Evolutionary conservation across 2,797 vertebrate genomes (phyloP), one percentile per base, ranked within the genome.

Genomic region (Lagodon rhomboides): DNA sequence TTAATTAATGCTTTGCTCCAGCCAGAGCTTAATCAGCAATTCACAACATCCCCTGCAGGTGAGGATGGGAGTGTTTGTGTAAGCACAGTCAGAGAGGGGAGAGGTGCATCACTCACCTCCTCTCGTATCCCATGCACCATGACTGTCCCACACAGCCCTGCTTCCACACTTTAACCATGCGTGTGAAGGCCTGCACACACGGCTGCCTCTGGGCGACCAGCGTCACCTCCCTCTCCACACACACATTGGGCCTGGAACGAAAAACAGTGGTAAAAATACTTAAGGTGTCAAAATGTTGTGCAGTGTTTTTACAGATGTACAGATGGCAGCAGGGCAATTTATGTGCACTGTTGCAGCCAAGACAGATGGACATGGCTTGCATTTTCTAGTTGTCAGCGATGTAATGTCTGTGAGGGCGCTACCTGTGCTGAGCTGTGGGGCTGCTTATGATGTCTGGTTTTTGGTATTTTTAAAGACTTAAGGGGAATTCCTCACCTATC

Each of bases 171-270:
- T 94, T 95, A 81, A 96, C 95, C 44, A 93, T 83, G 4, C 93
- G 96, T 68, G 93, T 95, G 85, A 97, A 95, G 58, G 96, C 95
- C 85, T 92, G 97, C 79, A 96, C 92, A 0, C 96, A 97, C 0
- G 98, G 98, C 93, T 97, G 97, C 91, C 89, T 95, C 72, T 92
- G 97, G 73, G 95, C 95, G 54, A 97, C 96, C 49, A 97, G 80
- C 1, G 86, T 94, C 91, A 97, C 92, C 93, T 97, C 93, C 85
- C 79, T 95, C 88, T 96, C 95, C 0, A 90, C 78, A 1, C 98
- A 99, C 77, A 99, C 97, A 0, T 99, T 97, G 0, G 97, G 96
- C 98, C 98, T 99, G 92, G 8, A 80, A 85, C 4, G 16, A 62
- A 77, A 77, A 77, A 85, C 73, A 77, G 61, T 3, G 25, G 49